These are phyloP conservation scores for Oenanthe melanoleuca DNA, from an alignment of 2,113 vertebrate genomes.

Conservation along the genomic window DNA sequence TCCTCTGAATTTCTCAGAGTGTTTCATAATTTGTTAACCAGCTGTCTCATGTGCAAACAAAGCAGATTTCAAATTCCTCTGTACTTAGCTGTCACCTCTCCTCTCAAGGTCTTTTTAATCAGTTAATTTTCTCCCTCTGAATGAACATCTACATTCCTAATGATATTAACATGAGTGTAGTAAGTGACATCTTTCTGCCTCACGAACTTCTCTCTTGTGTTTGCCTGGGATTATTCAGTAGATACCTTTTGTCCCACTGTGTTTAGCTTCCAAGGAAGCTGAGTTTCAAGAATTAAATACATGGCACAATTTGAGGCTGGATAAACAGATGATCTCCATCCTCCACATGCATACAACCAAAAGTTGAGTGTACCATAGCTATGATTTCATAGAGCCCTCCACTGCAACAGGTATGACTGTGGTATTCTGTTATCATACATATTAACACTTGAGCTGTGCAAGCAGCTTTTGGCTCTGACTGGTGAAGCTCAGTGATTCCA, in stretches of 20 bases:
- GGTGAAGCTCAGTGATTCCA: background rate
- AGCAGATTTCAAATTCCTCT: slow-evolving; percentile 22
- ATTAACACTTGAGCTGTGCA: background rate
- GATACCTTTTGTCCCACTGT: background rate
- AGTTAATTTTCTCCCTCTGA: slow-evolving; percentile 38
- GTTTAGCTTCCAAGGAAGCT: background rate
- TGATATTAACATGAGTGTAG: background rate
- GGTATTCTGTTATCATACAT: background rate
- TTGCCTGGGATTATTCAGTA: background rate
- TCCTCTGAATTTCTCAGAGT: background rate
- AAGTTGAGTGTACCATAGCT: background rate
- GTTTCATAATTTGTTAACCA: slow-evolving; percentile 32
- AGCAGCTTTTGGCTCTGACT: background rate
- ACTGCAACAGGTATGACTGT: background rate
- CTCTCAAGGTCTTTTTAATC: slow-evolving; percentile 41
- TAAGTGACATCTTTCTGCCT: background rate
- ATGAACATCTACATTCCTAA: slow-evolving; percentile 3
- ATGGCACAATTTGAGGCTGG: background rate
- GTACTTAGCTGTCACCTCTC: background rate
- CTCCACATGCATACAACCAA: background rate
- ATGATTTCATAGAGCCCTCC: background rate
- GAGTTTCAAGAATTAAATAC: background rate
- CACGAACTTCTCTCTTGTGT: background rate
- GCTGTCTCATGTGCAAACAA: slow-evolving; percentile 20
- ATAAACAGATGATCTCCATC: background rate